A percentile compares a stretch with the other conserved stretches of the same genome.
phyloP scores from a whole-genome alignment of 37 sponge, comb jelly and placozoan species.

The Spongia lamella region DNA sequence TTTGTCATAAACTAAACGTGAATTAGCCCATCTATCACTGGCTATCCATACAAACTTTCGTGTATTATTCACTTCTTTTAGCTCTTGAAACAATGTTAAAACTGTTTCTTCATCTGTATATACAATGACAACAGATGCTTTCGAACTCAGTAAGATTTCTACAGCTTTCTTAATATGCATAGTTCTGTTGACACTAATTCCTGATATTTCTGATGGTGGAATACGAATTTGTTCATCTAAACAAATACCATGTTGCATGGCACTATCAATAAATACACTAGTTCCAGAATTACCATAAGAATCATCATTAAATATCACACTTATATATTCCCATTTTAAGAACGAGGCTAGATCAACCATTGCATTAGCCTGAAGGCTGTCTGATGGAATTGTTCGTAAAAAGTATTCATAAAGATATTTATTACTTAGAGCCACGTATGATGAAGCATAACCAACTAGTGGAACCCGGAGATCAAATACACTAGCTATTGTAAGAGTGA shows the following conservation, averaged over 20 bases:
- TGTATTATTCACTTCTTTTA: background rate
- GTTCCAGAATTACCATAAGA: constrained; percentile 72
- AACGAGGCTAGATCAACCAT: constrained; percentile 65
- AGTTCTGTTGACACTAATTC: background rate
- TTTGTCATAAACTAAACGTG: constrained; percentile 17
- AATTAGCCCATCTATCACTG: constrained; percentile 83
- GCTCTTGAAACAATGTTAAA: constrained; percentile 2
- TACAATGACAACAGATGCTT: constrained; percentile 55
- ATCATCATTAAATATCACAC: constrained; percentile 45
- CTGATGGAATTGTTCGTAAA: constrained; percentile 86
- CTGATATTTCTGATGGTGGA: background rate
- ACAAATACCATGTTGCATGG: constrained; percentile 47
- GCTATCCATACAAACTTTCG: constrained; percentile 77
- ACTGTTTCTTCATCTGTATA: constrained; percentile 46
- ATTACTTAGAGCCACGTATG: constrained; percentile 74
- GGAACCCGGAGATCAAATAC: constrained; percentile 58
- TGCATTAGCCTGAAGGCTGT: constrained; percentile 77
- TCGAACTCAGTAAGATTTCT: constrained; percentile 15
- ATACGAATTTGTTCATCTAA: constrained; percentile 44
- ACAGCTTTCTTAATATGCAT: background rate
- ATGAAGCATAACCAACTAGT: constrained; percentile 85
- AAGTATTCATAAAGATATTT: constrained; percentile 73
- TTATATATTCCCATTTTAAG: constrained; percentile 75
- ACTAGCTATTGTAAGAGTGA: constrained; percentile 65
- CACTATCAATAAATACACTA: constrained; percentile 25